Percentiles rank a stretch among this genome's conserved stretches.
These are phyloP conservation scores for Eledona agricola DNA, from an alignment of 2,888 invertebrate species.

Conservation along the genomic window DNA sequence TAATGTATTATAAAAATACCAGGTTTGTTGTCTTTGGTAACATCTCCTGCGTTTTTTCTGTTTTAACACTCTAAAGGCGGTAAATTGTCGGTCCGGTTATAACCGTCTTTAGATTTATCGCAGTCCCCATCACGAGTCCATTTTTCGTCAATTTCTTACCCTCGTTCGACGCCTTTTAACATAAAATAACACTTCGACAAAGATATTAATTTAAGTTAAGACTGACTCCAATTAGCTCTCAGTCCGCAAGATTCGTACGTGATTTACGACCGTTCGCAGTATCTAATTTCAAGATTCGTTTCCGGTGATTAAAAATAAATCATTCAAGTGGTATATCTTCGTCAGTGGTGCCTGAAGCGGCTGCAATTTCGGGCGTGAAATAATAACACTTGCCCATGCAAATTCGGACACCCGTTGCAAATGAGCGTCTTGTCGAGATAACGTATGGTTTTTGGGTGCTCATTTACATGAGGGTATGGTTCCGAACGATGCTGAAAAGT, in stretches of 20 bases:
- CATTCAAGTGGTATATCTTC: constrained; percentile 33
- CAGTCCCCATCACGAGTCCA: too few species aligned
- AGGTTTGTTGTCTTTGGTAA: too few species aligned
- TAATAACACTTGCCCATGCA: constrained; percentile 33
- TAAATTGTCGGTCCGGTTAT: constrained; percentile 12
- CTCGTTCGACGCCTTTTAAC: constrained; percentile 28
- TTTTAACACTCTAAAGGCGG: too few species aligned
- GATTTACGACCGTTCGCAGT: constrained; percentile 23
- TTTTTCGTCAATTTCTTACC: constrained; percentile 21
- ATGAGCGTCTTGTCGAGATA: constrained; percentile 29
- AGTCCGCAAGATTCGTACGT: constrained; percentile 25
- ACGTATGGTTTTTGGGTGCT: constrained; percentile 24
- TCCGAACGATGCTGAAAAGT: constrained; percentile 51
- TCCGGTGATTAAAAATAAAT: constrained; percentile 38
- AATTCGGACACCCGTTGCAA: constrained; percentile 25
- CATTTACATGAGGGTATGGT: constrained; percentile 34
- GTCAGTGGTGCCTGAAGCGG: constrained; percentile 30
- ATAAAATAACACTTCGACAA: constrained; percentile 15
- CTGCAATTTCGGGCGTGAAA: constrained; percentile 29
- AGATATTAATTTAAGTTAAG: constrained; percentile 14
- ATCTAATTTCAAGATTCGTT: constrained; percentile 30
- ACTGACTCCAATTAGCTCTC: constrained; percentile 24
- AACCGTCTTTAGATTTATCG: too few species aligned
- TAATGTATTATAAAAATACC: too few species aligned
- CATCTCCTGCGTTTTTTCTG: too few species aligned